phyloP scores from a whole-genome alignment of 2,797 vertebrate species.

The Falco berigora region DNA sequence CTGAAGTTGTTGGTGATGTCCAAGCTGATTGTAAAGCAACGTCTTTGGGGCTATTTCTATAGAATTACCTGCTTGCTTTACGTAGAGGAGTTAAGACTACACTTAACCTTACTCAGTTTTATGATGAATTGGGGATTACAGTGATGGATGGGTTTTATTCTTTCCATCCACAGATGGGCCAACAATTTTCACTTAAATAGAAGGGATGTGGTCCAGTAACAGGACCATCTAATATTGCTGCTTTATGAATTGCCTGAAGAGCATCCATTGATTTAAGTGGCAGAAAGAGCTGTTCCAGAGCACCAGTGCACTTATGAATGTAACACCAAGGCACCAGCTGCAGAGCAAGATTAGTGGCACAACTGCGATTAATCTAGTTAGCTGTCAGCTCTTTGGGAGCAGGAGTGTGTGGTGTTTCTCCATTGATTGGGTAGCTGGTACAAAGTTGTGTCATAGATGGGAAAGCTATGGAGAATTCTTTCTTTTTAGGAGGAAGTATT shows the following conservation, averaged over 20 bases:
- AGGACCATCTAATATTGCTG: background rate
- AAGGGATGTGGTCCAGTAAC: background rate
- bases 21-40: background rate
- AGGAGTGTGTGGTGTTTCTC: background rate
- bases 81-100: background rate
- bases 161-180: background rate
- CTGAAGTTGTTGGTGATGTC: background rate
- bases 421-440: background rate
- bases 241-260: background rate
- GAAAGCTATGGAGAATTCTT: background rate
- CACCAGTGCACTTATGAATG: background rate
- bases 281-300: background rate
- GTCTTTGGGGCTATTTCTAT: background rate
- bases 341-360: background rate
- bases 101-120: background rate
- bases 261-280: background rate
- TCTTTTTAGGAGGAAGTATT: background rate
- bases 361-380: background rate
- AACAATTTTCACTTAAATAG: background rate
- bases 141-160: background rate
- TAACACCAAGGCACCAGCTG: background rate
- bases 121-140: background rate
- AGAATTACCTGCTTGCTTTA: background rate
- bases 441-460: background rate
- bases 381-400: background rate